Base-by-base conservation (phyloP, 2,888 invertebrate genomes). In the Scaeva pyrastri region DNA sequence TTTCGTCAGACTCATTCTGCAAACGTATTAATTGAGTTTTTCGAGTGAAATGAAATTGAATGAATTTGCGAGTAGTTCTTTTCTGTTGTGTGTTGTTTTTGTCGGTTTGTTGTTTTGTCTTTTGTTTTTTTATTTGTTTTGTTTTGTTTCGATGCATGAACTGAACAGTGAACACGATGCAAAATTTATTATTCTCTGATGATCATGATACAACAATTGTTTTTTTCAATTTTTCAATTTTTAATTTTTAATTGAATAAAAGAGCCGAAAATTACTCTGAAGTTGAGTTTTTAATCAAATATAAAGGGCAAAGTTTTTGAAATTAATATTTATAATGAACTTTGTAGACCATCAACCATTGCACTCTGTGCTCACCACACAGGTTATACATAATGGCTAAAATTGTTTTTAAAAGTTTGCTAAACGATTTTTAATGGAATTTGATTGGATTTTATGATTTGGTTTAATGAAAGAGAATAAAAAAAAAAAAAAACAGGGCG, bases 21-120 rank as follows among this genome's bases (percentile, higher is more conserved):
- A 48, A 68, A 60, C 73, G 56, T 81, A 76, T 60, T 85, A 77
- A 85, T 85, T 85, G 76, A 81, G 60, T 56, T 85, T 72, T 79
- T 83, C 78, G 66, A 76, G 50, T 81, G 68, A 72, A 81, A 73
- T 76, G 76, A 62, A 66, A 80, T 60, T 77, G 50, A 84, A 76
- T 85, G 48, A 81, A 76, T 81, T 75, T 76, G 73, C 60, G 58
- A 66, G 45, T 31, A 31, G 31, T 31, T 31, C 6, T 31, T 1
- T 8, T 8, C 6, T 7, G 31, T 31, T 31, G 31, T 31, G 31
- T 26, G 26, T 23, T 50, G n/a, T 26, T 43, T 48, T 14, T 60
- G 21, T 60, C 21, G 55, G 56, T 16, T 58, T 64, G 26, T 70
- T 48, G 43, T 56, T 58, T 48, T 56, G 23, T 36, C 7, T 31